phyloP scores from a whole-genome alignment of 2,888 invertebrate species.

The Amiota mariae region DNA sequence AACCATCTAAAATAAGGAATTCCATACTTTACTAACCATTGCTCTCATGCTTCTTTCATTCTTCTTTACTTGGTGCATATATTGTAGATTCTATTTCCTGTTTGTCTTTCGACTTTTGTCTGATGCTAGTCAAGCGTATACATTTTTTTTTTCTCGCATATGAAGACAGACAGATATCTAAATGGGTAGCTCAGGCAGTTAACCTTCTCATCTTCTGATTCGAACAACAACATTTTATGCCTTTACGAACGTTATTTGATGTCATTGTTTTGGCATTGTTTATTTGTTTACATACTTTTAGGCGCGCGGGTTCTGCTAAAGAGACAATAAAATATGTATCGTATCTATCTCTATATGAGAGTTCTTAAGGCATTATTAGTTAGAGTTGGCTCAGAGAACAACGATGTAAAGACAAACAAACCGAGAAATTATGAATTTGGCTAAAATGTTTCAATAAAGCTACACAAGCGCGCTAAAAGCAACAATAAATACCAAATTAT shows the following conservation, averaged over 20 bases:
- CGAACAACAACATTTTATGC: not conserved
- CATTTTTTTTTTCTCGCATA: slow-evolving; percentile 1
- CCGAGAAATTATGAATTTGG: not conserved
- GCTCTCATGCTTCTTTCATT: not conserved
- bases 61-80: slow-evolving; percentile 8
- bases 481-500: slow-evolving; percentile 60
- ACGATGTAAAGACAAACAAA: not conserved
- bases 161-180: not conserved
- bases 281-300: slow-evolving; percentile 27
- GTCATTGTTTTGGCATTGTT: slow-evolving; percentile 15
- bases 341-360: too few relatives aligned
- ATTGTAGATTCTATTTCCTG: slow-evolving; percentile 6
- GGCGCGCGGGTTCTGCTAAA: not conserved
- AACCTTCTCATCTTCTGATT: not conserved
- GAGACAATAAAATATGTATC: slow-evolving; percentile 25
- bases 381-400: not conserved
- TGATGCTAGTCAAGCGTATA: slow-evolving; percentile 21
- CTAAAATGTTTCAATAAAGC: not conserved
- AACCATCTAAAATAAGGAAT: too few relatives aligned
- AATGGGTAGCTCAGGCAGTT: not conserved
- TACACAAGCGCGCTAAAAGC: not conserved
- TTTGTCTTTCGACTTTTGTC: slow-evolving; percentile 15
- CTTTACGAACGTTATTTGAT: slow-evolving; percentile 14
- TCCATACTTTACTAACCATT: not conserved
- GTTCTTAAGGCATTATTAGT: not conserved